These are phyloP conservation scores for Myanophis thanlyinensis DNA, from an alignment of 2,113 vertebrate species.

Conservation along the genomic window DNA sequence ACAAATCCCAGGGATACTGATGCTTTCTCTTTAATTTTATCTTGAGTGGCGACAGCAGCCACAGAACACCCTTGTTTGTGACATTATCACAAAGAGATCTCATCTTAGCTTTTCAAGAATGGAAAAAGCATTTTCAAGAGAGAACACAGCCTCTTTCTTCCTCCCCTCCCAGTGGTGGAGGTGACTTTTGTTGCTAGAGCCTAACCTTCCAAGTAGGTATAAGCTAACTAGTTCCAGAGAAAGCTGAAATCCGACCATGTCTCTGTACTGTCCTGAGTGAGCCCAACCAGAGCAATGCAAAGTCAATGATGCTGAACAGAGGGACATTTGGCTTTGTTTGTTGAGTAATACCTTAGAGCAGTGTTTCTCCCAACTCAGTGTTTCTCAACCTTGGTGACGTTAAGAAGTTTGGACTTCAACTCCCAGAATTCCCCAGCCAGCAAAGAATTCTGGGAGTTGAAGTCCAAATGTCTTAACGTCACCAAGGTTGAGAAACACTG, in stretches of 20 bases:
- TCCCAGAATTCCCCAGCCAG: too few relatives aligned
- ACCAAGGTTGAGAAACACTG: too few relatives aligned
- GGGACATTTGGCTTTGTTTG: background rate
- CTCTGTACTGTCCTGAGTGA: background rate
- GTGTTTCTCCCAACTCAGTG: too few relatives aligned
- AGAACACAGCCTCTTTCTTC: constrained; percentile 34
- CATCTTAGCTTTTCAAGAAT: background rate
- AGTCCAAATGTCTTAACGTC: too few relatives aligned
- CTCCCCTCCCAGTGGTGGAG: background rate
- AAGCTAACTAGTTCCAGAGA: background rate
- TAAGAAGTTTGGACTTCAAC: too few relatives aligned
- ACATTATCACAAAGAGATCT: background rate
- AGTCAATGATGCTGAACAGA: background rate
- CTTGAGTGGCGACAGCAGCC: constrained; percentile 16
- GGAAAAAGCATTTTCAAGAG: background rate
- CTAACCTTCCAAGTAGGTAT: background rate
- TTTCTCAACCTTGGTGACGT: too few relatives aligned
- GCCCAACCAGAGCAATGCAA: background rate
- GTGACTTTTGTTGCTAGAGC: background rate
- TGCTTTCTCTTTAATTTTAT: constrained; percentile 31
- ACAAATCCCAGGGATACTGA: constrained; percentile 52
- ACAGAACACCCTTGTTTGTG: background rate
- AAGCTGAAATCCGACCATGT: background rate
- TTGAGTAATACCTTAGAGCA: background rate
- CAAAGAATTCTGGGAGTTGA: too few relatives aligned